A percentile compares a stretch with the other conserved stretches of the same genome.
Evolutionary conservation across 2,797 vertebrate genomes (phyloP).

Genomic region (Neosilurus mollespiculum): DNA sequence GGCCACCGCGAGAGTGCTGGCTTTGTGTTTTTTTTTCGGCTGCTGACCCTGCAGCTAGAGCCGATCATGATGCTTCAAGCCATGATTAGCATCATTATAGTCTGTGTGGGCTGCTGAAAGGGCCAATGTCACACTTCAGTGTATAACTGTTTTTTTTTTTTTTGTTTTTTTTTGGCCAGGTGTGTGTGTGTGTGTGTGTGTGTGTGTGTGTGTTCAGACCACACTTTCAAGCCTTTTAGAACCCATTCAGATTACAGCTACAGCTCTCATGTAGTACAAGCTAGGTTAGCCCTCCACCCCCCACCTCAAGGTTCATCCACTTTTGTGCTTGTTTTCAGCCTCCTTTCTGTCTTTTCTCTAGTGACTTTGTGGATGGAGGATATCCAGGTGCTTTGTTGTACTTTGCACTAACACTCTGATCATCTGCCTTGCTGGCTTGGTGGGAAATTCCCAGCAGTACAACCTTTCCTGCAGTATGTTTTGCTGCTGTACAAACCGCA

Average conservation of each 20-base stretch:
- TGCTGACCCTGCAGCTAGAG: slow-evolving; percentile 2
- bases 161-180: background rate
- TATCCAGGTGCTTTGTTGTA: slow-evolving; percentile 52
- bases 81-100: slow-evolving; percentile 57
- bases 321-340: slow-evolving; percentile 10
- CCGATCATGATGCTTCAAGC: slow-evolving; percentile 43
- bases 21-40: background rate
- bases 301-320: background rate
- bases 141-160: background rate
- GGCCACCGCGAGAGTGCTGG: background rate
- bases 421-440: slow-evolving; percentile 49
- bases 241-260: background rate
- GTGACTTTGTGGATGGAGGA: slow-evolving; percentile 39
- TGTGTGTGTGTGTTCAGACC: slow-evolving; percentile 4
- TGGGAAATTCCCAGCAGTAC: slow-evolving; percentile 55
- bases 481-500: slow-evolving; percentile 16
- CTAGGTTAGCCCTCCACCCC: background rate
- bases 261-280: background rate
- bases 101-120: slow-evolving; percentile 14
- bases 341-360: slow-evolving; percentile 17
- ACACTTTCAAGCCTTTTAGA: slow-evolving; percentile 5
- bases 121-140: background rate
- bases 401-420: slow-evolving; percentile 53
- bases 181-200: background rate
- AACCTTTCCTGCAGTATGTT: slow-evolving; percentile 24